Base-by-base conservation (phyloP, 2,113 vertebrate genomes). In the Leiothrix lutea region DNA sequence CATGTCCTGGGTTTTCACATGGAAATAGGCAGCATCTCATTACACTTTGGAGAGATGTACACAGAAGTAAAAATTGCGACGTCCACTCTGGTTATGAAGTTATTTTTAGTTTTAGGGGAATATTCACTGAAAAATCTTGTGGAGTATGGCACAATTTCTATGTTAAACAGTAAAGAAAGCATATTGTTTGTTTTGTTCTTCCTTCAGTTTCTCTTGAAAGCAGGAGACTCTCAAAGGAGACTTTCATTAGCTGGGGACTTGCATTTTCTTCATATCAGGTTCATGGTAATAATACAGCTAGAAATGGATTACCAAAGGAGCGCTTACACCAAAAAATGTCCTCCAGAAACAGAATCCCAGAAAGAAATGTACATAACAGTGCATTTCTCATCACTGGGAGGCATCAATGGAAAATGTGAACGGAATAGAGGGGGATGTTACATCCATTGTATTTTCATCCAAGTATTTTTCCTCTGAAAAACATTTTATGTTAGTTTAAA, bases 341-440 rank as follows among this genome's bases (percentile, higher is more conserved):
- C 77, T 17, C 3, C 33, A 85, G 31, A 93, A 81, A 38, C 10
- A 67, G 48, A 92, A 48, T 60, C 16, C 8, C 50, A 67, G 56
- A 19, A 66, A 77, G 22, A 5, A 36, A 28, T 0, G 1, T 44
- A 20, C 15, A 7, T 25, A 66, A 51, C 6, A 36, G 1, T 31
- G 8, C 24, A 67, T 60, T 75, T 79, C 48, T 85, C 20, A 54
- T 58, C n/a, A 35, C 4, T 64, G 57, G 40, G 22, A 80, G 6
- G 14, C 19, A 86, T 72, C 14, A 29, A 0, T 14, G n/a, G n/a
- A 71, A 80, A 91, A 74, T 31, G 14, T 62, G 45, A 84, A 4
- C 12, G 35, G 21, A 80, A 61, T 2, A 66, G 42, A 58, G 13
- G 10, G 3, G 26, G 11, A 38, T 29, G 15, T n/a, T 69, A 35